Base-by-base conservation (phyloP, 2,113 vertebrate genomes). In the Calypte anna region DNA sequence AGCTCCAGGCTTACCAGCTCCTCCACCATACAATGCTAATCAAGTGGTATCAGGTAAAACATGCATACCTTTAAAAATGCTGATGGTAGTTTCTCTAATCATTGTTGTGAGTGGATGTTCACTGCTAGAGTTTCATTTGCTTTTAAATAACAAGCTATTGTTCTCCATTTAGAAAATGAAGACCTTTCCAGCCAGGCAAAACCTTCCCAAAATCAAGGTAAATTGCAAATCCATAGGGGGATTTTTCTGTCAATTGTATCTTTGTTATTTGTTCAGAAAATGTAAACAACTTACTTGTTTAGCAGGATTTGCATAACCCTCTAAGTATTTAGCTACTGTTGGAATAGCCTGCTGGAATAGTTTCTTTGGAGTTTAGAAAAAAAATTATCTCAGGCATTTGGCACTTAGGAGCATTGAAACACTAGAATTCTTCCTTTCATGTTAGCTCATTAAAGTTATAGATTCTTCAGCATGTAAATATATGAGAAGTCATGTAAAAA, bases 21-120 rank as follows among this genome's bases (percentile, higher is more conserved):
- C 99, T 92, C 98, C 98, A 58, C 97, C 98, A 27, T 99, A 99
- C 97, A 97, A 96, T 96, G 95, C 98, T 86, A 98, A 98, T 97
- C 98, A 98, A 97, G 98, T 96, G 95, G 97, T 96, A 96, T 96
- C 99, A 99, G 99, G 99, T 99, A 99, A 97, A 97, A 94, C 36
- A 76, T 81, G 50, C 69, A 82, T 91, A 27, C 59, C 62, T 68
- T 80, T 58, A 69, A 85, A 90, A 77, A 61, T 38, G 38, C 30
- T 69, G 50, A 51, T 69, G 25, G 7, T 57, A 4, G 22, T 76
- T 44, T 69, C 86, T 72, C 38, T 63, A 25, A 14, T 36, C 33
- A 5, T 92, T 92, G 57, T 67, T 91, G 43, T 81, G 69, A 83
- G 30, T 80, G 57, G 38, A 61, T 80, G 23, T 43, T 93, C 31